Percentiles rank a stretch among this genome's conserved stretches.
phyloP scores from a whole-genome alignment of 2,113 vertebrate species.

The Bungarus multicinctus region DNA sequence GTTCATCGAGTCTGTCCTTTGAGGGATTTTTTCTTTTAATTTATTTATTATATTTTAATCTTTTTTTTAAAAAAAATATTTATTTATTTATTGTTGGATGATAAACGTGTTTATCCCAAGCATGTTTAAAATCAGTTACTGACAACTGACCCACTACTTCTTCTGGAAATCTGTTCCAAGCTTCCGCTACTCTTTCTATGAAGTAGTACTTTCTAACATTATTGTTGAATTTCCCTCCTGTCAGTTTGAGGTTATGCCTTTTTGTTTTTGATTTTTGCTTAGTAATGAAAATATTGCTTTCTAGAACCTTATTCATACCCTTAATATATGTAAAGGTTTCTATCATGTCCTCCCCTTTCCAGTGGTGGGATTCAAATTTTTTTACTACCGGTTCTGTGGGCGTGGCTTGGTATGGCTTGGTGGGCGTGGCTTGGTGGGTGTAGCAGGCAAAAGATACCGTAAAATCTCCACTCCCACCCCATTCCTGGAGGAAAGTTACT shows the following conservation, averaged over 20 bases:
- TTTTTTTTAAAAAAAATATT: no score
- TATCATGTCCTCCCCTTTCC: not conserved
- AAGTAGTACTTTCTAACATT: not conserved
- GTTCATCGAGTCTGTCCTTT: no score
- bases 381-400: no score
- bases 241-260: not conserved
- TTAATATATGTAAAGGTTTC: not conserved
- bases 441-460: no score
- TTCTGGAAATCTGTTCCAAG: not conserved
- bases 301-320: not conserved
- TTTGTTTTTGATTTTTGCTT: not conserved
- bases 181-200: not conserved
- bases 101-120: not conserved
- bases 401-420: no score
- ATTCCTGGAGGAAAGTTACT: no score
- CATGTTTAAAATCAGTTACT: not conserved
- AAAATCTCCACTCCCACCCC: no score
- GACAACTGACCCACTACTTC: not conserved
- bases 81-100: no score
- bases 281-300: not conserved
- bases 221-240: not conserved
- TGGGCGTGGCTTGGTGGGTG: no score
- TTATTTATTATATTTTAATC: no score
- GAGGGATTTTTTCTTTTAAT: no score
- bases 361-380: no score